Base-by-base conservation (phyloP, 2,888 invertebrate genomes). In the Pteria penguin region DNA sequence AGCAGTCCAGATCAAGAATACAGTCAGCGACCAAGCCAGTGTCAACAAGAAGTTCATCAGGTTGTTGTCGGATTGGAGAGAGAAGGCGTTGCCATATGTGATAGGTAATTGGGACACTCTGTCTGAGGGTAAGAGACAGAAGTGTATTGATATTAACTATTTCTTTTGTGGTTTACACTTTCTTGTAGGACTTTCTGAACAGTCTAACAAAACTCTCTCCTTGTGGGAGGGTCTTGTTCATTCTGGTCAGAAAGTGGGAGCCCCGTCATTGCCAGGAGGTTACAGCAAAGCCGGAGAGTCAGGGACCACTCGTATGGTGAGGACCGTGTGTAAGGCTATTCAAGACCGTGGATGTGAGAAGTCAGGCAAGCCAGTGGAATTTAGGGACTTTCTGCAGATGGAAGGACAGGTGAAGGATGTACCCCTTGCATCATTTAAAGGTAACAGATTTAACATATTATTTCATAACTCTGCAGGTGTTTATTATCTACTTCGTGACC, bases 141-240 rank as follows among this genome's bases (percentile, higher is more conserved):
- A n/a, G n/a, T n/a, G n/a, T n/a, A n/a, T n/a, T n/a, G n/a, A n/a
- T n/a, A n/a, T n/a, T n/a, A n/a, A n/a, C n/a, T n/a, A n/a, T n/a
- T n/a, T 77, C 29, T 80, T 62, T 33, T 80, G 80, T 75, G 75
- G 72, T 22, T 31, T 80, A n/a, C 78, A 78, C 58, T 68, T 75
- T 36, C 55, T 75, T 24, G 78, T 78, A n/a, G 69, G 78, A 33
- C 52, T 80, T 26, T 61, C 72, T 24, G 75, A 78, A 26, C 75
- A 80, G 32, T 74, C 75, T n/a, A 63, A 78, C 36, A 68, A 58
- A 61, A 75, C 69, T 32, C 52, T 77, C 55, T 18, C 32, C 5
- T 24, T 68, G 26, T 77, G 77, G 78, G 78, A 79, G 69, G 36
- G 58, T 32, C 45, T 78, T 18, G 52, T 78, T n/a, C 62, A 68